Percentiles rank a stretch among this genome's conserved stretches.
Conservation (phyloP, 2,797 vertebrate genomes). For the Nasua narica region DNA sequence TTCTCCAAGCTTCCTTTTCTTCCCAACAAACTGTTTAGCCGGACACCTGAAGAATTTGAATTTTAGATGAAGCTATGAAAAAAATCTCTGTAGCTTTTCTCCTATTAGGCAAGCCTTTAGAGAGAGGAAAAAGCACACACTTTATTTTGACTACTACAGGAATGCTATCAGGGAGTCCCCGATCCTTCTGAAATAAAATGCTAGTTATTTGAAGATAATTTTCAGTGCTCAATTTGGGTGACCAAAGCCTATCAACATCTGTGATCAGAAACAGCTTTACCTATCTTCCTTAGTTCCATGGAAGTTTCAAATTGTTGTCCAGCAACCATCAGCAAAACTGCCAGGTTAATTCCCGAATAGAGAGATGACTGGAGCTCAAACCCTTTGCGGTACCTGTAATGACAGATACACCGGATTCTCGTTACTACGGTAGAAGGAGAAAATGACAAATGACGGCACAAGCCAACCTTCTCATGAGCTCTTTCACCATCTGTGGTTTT, state of each 20-base stretch:
- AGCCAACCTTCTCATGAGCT: not conserved
- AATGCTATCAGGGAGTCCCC: not conserved
- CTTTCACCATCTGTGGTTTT: not conserved
- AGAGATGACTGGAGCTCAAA: conserved; percentile 96
- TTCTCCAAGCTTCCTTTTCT: conserved; percentile 97
- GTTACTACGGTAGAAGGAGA: not conserved
- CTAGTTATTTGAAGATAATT: not conserved
- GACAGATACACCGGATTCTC: not conserved
- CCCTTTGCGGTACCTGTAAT: conserved; percentile 94
- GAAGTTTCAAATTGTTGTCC: conserved; percentile 97
- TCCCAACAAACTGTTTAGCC: conserved; percentile 93
- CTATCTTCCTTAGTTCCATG: conserved; percentile 95
- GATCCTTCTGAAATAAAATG: not conserved
- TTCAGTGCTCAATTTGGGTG: conserved; percentile 1
- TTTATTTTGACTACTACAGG: not conserved
- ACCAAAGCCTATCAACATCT: not conserved
- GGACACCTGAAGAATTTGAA: conserved; percentile 87
- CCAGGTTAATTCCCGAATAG: conserved; percentile 96
- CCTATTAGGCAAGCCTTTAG: not conserved
- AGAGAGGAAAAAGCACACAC: not conserved
- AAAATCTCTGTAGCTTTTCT: not conserved
- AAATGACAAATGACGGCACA: not conserved
- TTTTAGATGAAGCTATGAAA: conserved; percentile 48
- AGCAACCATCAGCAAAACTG: conserved; percentile 92
- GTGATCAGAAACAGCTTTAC: conserved; percentile 81